A percentile compares a stretch with the other conserved stretches of the same genome.
These are phyloP conservation scores for Isurus oxyrinchus DNA, from an alignment of 2,113 vertebrate genomes.

Conservation along the genomic window DNA sequence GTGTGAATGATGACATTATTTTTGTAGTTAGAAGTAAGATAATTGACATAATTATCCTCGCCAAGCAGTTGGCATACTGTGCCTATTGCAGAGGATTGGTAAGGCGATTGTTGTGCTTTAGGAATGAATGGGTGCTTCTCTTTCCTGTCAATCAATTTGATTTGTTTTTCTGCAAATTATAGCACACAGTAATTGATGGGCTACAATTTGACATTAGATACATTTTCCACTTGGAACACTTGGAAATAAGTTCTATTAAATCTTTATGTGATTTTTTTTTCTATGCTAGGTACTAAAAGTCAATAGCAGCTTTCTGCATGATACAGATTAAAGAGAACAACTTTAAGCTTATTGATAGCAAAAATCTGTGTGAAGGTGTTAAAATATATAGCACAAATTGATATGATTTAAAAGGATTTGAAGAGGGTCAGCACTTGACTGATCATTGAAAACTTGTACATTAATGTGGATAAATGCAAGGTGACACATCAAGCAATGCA, in stretches of 20 bases:
- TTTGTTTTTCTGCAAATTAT: background rate
- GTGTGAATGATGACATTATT: background rate
- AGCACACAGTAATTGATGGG: background rate
- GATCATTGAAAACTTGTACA: background rate
- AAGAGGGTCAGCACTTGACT: background rate
- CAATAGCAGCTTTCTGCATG: background rate
- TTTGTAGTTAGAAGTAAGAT: background rate
- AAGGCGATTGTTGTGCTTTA: background rate
- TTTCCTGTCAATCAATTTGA: background rate
- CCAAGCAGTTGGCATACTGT: background rate
- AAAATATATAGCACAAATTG: background rate
- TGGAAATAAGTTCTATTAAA: background rate
- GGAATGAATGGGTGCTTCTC: background rate
- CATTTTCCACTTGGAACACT: background rate
- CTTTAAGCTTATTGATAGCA: background rate
- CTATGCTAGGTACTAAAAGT: background rate
- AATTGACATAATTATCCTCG: background rate
- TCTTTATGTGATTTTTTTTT: background rate
- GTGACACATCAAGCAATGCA: background rate
- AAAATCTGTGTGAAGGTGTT: background rate
- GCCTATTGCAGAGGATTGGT: background rate
- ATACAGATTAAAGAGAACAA: background rate
- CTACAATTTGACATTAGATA: background rate
- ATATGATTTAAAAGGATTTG: background rate
- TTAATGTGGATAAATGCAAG: background rate